Evolutionary conservation across 2,113 vertebrate genomes (phyloP).

Genomic region (Peromyscus leucopus): DNA sequence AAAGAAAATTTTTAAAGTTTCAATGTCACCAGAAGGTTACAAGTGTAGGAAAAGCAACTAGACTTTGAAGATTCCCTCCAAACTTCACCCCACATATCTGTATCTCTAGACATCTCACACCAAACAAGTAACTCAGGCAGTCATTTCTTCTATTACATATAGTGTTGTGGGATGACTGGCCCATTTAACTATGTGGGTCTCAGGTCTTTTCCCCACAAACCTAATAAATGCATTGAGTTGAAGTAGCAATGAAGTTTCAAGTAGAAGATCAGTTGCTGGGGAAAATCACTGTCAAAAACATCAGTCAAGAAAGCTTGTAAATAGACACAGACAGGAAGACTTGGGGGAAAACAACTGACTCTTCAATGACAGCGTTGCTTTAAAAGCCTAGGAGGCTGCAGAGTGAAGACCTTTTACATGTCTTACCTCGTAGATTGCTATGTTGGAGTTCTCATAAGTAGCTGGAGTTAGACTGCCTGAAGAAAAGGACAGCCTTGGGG

Average conservation of each 20-base stretch:
- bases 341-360: background rate
- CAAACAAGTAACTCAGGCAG: background rate
- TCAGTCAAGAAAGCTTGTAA: conserved; percentile 9
- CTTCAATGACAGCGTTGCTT: conserved; percentile 14
- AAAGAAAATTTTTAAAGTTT: conserved; percentile 46
- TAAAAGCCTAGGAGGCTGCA: conserved; percentile 30
- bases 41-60: background rate
- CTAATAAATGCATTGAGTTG: conserved; percentile 28
- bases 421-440: conserved; percentile 75
- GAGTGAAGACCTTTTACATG: conserved; percentile 5
- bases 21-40: conserved; percentile 8
- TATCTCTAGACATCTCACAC: background rate
- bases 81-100: background rate
- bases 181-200: conserved; percentile 28
- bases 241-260: conserved; percentile 46
- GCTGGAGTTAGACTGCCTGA: conserved; percentile 69
- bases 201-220: background rate
- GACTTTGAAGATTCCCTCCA: background rate
- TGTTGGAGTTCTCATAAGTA: conserved; percentile 73
- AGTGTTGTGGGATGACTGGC: conserved; percentile 5
- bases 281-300: conserved; percentile 52
- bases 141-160: background rate
- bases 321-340: background rate
- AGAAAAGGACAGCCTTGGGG: conserved; percentile 71
- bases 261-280: background rate